Evolutionary conservation across 2,888 invertebrate genomes (phyloP).

Genomic region (Lochmaea capreae): DNA sequence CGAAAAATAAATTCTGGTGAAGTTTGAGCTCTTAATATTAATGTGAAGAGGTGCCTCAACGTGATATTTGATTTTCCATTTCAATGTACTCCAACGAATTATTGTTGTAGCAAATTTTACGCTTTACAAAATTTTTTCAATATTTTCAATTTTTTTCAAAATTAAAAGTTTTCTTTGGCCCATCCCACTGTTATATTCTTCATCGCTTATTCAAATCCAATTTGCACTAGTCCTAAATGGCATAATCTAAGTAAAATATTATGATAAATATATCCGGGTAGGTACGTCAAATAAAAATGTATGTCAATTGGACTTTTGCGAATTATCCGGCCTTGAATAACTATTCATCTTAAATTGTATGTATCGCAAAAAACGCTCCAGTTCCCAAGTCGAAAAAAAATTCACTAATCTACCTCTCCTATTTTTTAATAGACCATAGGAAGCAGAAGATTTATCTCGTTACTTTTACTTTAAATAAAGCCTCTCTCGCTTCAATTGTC

Average conservation of each 20-base stretch:
- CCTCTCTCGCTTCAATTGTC: slow-evolving; percentile 9
- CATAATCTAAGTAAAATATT: not conserved
- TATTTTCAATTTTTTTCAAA: no score
- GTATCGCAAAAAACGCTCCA: slow-evolving; percentile 20
- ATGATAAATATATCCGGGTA: slow-evolving; percentile 5
- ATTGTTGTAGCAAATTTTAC: no score
- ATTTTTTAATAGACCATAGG: slow-evolving; percentile 17
- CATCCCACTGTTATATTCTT: no score
- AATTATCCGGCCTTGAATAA: slow-evolving; percentile 14
- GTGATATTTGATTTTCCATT: no score
- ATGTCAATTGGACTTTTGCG: slow-evolving; percentile 22
- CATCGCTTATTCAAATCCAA: no score
- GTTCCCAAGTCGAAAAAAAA: slow-evolving; percentile 14
- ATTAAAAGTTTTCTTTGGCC: no score
- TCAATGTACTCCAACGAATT: no score
- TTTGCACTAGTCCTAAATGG: no score
- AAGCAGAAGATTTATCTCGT: slow-evolving; percentile 8
- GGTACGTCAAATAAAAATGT: slow-evolving; percentile 8
- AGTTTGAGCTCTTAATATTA: no score
- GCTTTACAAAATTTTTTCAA: no score
- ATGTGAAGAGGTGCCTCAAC: no score
- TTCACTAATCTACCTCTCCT: slow-evolving; percentile 9
- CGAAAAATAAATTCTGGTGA: no score
- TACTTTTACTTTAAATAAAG: not conserved
- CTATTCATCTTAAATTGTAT: slow-evolving; percentile 1